These are phyloP conservation scores for Metridium senile DNA, from an alignment of 92 coral and sea anemone genomes.

Conservation along the genomic window DNA sequence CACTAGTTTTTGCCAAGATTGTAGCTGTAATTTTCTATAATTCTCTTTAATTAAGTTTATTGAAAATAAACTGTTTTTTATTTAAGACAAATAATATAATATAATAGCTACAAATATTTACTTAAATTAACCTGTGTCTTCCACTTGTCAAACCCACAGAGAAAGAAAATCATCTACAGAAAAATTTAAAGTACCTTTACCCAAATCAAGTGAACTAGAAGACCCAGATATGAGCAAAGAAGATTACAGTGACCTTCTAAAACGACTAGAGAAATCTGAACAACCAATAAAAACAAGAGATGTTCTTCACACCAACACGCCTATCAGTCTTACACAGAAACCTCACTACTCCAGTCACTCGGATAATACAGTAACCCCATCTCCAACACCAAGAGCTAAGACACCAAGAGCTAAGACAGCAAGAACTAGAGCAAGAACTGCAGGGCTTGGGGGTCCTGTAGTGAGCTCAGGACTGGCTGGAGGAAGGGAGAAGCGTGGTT, in stretches of 20 bases:
- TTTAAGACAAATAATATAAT: no score
- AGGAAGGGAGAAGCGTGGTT: slow-evolving; percentile 26
- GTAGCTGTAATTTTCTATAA: no score
- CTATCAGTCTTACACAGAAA: background rate
- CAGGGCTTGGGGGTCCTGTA: slow-evolving; percentile 55
- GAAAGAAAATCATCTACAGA: slow-evolving; percentile 38
- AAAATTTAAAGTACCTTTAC: slow-evolving; percentile 13
- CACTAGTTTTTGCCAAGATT: no score
- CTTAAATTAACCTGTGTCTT: no score
- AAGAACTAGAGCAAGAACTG: slow-evolving; percentile 33
- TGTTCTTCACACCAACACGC: background rate
- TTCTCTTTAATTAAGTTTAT: no score
- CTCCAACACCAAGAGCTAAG: slow-evolving; percentile 17
- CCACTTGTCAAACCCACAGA: no score
- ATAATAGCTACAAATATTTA: no score
- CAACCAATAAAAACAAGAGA: slow-evolving; percentile 4
- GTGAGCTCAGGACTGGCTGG: slow-evolving; percentile 63
- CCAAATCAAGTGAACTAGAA: slow-evolving; percentile 24
- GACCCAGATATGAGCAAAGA: slow-evolving; percentile 27
- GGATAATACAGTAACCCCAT: background rate
- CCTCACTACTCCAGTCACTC: background rate
- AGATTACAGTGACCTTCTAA: slow-evolving; percentile 63
- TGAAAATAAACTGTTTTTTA: no score
- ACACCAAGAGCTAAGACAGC: slow-evolving; percentile 24
- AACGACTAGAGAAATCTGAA: slow-evolving; percentile 59